Conservation (phyloP, 1,140 invertebrate species). For the Pseudomyrmex gracilis region DNA sequence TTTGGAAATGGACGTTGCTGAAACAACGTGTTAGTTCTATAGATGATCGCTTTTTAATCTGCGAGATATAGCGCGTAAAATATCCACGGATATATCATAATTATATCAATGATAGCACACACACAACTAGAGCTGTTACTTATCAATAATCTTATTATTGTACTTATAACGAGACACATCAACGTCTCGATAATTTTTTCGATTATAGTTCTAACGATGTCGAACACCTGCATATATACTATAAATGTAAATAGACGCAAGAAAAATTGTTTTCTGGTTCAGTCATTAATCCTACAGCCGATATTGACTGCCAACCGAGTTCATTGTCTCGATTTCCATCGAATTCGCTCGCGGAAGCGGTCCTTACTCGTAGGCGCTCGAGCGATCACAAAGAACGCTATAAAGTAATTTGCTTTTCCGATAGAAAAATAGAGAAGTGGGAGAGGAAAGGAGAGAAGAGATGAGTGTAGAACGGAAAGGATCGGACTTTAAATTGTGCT, state of each 20-base stretch:
- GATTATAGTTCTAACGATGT: neutral
- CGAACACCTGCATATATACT: neutral
- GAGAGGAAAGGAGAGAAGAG: conserved; percentile 19
- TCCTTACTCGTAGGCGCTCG: conserved; percentile 43
- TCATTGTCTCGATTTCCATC: conserved; percentile 57
- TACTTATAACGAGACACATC: too few species aligned
- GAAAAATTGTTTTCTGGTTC: neutral
- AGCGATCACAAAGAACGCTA: conserved; percentile 49
- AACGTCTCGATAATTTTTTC: neutral
- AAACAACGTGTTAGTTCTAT: conserved; percentile 36
- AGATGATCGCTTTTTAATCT: conserved; percentile 36
- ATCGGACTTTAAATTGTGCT: conserved; percentile 13
- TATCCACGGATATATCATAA: neutral
- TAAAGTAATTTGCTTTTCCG: conserved; percentile 54
- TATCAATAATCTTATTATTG: neutral
- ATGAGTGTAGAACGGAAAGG: neutral
- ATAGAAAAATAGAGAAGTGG: conserved; percentile 47
- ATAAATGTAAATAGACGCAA: conserved; percentile 29
- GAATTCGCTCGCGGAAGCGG: conserved; percentile 36
- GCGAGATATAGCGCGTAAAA: neutral
- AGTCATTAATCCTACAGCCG: conserved; percentile 30
- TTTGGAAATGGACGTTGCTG: conserved; percentile 33
- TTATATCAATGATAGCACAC: neutral
- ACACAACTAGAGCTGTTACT: too few species aligned
- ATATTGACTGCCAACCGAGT: conserved; percentile 35